Conservation (phyloP, 2,888 invertebrate species). For the Drosophila phalerata region DNA sequence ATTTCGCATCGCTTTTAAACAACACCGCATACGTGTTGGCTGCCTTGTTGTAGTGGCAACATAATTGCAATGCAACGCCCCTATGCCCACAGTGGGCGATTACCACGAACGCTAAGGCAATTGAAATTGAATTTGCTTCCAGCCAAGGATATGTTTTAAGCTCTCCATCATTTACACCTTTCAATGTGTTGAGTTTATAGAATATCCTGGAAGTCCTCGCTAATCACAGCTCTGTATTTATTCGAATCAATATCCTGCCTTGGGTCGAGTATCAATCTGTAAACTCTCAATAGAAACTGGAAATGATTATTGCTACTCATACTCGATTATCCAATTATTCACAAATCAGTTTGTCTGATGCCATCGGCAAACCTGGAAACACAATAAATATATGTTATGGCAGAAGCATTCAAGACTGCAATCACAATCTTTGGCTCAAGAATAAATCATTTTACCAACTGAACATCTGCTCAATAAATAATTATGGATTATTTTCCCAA, state of each 20-base stretch:
- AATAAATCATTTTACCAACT: conserved; percentile 7
- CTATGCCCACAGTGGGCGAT: not conserved
- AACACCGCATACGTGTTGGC: conserved; percentile 46
- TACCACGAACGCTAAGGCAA: conserved; percentile 35
- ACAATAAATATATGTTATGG: conserved; percentile 55
- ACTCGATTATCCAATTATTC: conserved; percentile 44
- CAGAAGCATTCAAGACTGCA: conserved; percentile 43
- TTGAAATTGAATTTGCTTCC: conserved; percentile 59
- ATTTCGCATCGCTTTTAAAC: conserved; percentile 49
- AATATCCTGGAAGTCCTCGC: not conserved
- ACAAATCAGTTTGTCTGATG: conserved; percentile 2
- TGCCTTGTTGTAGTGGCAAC: conserved; percentile 22
- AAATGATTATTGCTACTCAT: not conserved
- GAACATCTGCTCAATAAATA: not conserved
- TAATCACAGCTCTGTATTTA: not conserved
- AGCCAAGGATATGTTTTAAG: conserved; percentile 9
- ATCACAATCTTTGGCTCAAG: conserved; percentile 19
- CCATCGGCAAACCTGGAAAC: conserved; percentile 1
- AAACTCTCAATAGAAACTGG: conserved; percentile 29
- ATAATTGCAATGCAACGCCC: conserved; percentile 47
- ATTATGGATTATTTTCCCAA: not conserved
- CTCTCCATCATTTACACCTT: conserved; percentile 6
- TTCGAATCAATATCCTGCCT: conserved; percentile 12
- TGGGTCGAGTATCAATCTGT: conserved; percentile 21
- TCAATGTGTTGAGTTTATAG: conserved; percentile 10